Evolutionary conservation across 64 coral and sea anemone species (phyloP).

Genomic region (Montipora foliosa): DNA sequence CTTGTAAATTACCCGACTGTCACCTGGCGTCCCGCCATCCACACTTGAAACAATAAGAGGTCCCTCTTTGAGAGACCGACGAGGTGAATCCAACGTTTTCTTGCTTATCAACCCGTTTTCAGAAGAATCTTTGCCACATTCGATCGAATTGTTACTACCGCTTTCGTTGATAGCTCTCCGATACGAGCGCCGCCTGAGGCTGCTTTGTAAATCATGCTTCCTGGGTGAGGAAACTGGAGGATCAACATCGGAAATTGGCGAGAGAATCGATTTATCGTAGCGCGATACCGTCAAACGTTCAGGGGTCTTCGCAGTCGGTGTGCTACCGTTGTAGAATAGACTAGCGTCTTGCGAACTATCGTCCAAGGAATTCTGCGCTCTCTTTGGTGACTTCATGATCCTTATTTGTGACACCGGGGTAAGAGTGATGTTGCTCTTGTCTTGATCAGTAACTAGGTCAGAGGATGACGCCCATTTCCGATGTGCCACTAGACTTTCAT

Average conservation of each 20-base stretch:
- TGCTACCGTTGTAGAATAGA: neutral
- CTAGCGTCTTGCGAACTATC: neutral
- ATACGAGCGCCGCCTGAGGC: slow-evolving; percentile 85
- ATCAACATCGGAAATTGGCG: slow-evolving; percentile 38
- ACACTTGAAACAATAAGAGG: neutral
- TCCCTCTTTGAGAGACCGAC: neutral
- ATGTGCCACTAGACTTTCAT: slow-evolving; percentile 43
- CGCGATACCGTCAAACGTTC: slow-evolving; percentile 29
- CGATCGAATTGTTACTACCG: neutral
- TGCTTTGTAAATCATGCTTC: slow-evolving; percentile 62
- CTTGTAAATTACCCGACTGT: slow-evolving; percentile 5
- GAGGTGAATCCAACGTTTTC: neutral
- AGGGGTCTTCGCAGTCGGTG: slow-evolving; percentile 15
- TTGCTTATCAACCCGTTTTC: neutral
- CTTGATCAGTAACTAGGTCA: slow-evolving; percentile 89
- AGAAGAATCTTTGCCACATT: neutral
- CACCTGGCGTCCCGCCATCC: neutral
- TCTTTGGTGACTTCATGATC: slow-evolving; percentile 39
- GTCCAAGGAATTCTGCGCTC: neutral
- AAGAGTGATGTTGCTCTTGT: slow-evolving; percentile 81
- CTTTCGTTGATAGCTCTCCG: slow-evolving; percentile 81
- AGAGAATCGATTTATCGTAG: slow-evolving; percentile 42
- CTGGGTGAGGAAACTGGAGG: slow-evolving; percentile 67
- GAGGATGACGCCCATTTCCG: slow-evolving; percentile 91
- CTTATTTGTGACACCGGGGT: slow-evolving; percentile 75